Evolutionary conservation across 1,140 invertebrate genomes (phyloP).

Genomic region (Trichonephila inaurata): DNA sequence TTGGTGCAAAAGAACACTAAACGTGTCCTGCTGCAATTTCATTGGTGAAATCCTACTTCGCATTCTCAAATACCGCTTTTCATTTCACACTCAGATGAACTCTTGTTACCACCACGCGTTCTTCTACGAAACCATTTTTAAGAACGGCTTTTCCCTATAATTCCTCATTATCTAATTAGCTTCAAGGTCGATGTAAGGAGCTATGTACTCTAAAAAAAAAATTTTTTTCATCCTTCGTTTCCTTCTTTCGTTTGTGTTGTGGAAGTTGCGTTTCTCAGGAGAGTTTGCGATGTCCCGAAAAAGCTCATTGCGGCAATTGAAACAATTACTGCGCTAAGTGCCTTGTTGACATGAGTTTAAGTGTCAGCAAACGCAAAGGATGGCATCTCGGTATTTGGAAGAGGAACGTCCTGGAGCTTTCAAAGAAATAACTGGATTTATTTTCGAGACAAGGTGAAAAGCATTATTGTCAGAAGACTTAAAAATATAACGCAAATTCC

Average conservation of each 20-base stretch:
- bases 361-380: neutral
- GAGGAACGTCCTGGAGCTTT: no score
- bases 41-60: constrained; percentile 1
- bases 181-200: neutral
- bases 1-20: constrained; percentile 1
- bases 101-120: neutral
- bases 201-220: neutral
- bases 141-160: neutral
- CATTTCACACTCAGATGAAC: neutral
- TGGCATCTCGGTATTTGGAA: neutral
- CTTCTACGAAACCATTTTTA: neutral
- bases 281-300: neutral
- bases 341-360: constrained; percentile 24
- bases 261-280: neutral
- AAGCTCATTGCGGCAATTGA: constrained; percentile 24
- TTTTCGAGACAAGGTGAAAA: no score
- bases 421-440: no score
- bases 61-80: neutral
- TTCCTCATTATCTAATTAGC: constrained; percentile 30
- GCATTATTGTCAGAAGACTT: no score
- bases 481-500: no score
- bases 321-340: constrained; percentile 23
- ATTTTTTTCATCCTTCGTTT: neutral
- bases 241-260: neutral
- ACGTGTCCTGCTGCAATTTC: neutral